Conservation (phyloP, 2,113 vertebrate genomes). For the human region GRCh38 chr17:62949501-62950000, state of each 20-base stretch:
- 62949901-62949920: not conserved
- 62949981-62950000: not conserved
- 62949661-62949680: not conserved
- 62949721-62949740: not conserved
- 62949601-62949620: not conserved
- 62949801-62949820: conserved; percentile 30
- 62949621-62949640: not conserved
- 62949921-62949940: not conserved
- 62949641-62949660: not conserved
- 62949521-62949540: not conserved
- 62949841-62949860: not conserved
- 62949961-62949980: not conserved
- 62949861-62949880: not conserved
- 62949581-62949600: not conserved
- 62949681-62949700: conserved; percentile 11
- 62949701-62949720: conserved; percentile 20
- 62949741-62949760: not conserved
- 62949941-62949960: not conserved
- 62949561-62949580: not conserved
- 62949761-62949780: not conserved
- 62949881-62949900: not conserved
- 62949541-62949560: not conserved
- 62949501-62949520: not conserved
- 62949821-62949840: not conserved
- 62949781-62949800: not conserved